A percentile compares a stretch with the other conserved stretches of the same genome.
These are phyloP conservation scores for Luffia ferchaultella DNA, from an alignment of 2,888 invertebrate genomes.

Conservation along the genomic window DNA sequence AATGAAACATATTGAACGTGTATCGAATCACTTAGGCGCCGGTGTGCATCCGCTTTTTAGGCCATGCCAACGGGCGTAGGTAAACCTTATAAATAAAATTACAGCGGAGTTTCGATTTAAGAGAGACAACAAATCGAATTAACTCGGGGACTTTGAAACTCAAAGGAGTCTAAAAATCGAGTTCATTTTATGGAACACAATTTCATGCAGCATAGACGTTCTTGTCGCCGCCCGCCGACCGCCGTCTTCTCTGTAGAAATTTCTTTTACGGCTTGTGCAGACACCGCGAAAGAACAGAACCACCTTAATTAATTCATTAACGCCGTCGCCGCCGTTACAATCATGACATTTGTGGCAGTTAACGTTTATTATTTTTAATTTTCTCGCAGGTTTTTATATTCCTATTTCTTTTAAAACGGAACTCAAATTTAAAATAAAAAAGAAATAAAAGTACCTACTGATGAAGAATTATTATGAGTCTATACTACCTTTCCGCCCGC, in stretches of 20 bases:
- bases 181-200: slow-evolving; percentile 50
- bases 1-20: slow-evolving; percentile 66
- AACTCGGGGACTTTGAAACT: slow-evolving; percentile 50
- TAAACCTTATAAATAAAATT: slow-evolving; percentile 57
- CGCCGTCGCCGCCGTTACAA: slow-evolving; percentile 44
- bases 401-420: background rate
- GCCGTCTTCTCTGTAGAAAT: too few relatives aligned
- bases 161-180: slow-evolving; percentile 49
- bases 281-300: slow-evolving; percentile 3
- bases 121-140: slow-evolving; percentile 61
- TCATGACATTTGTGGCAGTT: slow-evolving; percentile 40
- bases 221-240: background rate
- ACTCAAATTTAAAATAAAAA: background rate
- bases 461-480: background rate
- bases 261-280: too few relatives aligned
- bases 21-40: slow-evolving; percentile 62
- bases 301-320: slow-evolving; percentile 48
- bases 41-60: slow-evolving; percentile 52
- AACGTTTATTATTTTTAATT: slow-evolving; percentile 34
- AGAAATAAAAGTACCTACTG: background rate
- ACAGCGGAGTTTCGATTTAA: slow-evolving; percentile 53
- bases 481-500: background rate
- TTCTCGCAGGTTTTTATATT: slow-evolving; percentile 13
- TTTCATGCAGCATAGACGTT: slow-evolving; percentile 28
- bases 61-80: slow-evolving; percentile 52